Conservation (phyloP, 2,113 vertebrate genomes). For the Gasterosteus nipponicus region DNA sequence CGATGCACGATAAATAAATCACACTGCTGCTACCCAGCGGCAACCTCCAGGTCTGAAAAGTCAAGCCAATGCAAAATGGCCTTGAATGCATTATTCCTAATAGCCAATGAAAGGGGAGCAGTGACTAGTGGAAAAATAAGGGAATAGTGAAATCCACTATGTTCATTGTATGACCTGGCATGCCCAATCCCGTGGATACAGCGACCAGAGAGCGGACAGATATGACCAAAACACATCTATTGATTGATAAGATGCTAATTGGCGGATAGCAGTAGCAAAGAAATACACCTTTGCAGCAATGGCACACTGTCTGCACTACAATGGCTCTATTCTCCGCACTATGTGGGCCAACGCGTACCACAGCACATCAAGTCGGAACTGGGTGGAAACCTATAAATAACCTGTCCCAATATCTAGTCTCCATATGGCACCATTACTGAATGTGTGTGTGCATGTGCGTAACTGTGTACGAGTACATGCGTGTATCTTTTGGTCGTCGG, state of each 20-base stretch:
- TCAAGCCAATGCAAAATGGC: no score
- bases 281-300: neutral
- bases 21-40: neutral
- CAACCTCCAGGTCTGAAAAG: neutral
- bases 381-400: constrained; percentile 25
- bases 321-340: neutral
- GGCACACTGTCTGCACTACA: constrained; percentile 1
- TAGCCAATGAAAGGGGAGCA: no score
- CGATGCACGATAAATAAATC: neutral
- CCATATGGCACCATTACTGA: neutral
- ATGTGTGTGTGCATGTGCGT: neutral
- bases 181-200: neutral
- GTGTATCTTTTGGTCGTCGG: neutral
- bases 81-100: no score
- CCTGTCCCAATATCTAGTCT: constrained; percentile 1
- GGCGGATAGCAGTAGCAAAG: neutral
- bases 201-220: neutral
- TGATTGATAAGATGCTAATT: constrained; percentile 14
- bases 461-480: neutral
- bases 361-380: constrained; percentile 13
- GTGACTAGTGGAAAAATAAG: no score
- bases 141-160: neutral
- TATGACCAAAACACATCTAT: neutral
- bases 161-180: neutral
- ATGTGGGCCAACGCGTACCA: neutral